phyloP scores from a whole-genome alignment of 2,113 vertebrate genomes.

The Circaetus gallicus region DNA sequence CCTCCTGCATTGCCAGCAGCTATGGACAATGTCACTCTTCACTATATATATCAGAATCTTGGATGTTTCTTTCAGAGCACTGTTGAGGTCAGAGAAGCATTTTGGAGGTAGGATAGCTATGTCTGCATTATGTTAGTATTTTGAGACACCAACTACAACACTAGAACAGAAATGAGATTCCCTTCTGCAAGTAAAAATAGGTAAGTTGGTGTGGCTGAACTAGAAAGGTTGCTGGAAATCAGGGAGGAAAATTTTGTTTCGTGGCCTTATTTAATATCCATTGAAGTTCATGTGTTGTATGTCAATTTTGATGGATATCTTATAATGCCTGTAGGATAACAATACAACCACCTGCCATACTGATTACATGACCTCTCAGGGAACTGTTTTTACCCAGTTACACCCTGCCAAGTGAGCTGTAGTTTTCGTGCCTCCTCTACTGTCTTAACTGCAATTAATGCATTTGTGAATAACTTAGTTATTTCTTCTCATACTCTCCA shows the following conservation, averaged over 20 bases:
- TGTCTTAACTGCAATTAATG: not conserved
- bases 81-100: not conserved
- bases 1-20: not conserved
- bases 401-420: not conserved
- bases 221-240: not conserved
- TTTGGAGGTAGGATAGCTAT: not conserved
- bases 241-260: not conserved
- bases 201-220: not conserved
- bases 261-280: not conserved
- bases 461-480: not conserved
- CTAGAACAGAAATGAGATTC: not conserved
- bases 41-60: not conserved
- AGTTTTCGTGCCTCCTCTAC: not conserved
- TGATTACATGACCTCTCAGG: not conserved
- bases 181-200: not conserved
- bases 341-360: not conserved
- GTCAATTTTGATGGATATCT: not conserved
- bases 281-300: not conserved
- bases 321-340: not conserved
- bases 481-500: not conserved
- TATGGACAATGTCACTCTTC: not conserved
- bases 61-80: not conserved
- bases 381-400: not conserved
- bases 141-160: not conserved
- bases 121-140: not conserved